These are phyloP conservation scores for Pammene fasciana DNA, from an alignment of 2,888 invertebrate genomes.

Conservation along the genomic window DNA sequence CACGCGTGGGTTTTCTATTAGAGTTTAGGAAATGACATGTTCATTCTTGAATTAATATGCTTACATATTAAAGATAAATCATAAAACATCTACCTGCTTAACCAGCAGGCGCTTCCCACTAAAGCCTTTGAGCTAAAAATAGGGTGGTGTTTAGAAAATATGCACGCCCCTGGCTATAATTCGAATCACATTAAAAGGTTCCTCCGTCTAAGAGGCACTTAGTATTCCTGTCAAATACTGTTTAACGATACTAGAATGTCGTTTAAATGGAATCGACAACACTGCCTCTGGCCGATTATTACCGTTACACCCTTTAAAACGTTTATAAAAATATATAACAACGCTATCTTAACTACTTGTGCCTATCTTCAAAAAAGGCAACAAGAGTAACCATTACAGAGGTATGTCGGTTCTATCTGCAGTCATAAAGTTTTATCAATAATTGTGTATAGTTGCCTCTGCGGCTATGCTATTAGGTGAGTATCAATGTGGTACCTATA, in stretches of 20 bases:
- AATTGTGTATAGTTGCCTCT: too few species aligned
- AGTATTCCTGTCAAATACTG: slow-evolving; percentile 56
- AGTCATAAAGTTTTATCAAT: too few species aligned
- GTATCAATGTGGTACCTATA: too few species aligned
- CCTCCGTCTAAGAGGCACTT: slow-evolving; percentile 58
- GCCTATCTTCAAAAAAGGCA: background rate
- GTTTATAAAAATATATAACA: background rate
- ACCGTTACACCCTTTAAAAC: background rate
- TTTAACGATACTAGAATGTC: slow-evolving; percentile 43
- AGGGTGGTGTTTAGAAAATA: slow-evolving; percentile 36
- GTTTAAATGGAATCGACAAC: slow-evolving; percentile 38
- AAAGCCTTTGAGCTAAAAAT: slow-evolving; percentile 30
- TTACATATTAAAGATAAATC: too few species aligned
- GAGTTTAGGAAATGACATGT: too few species aligned
- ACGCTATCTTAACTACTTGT: background rate
- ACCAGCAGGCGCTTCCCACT: background rate
- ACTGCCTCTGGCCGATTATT: slow-evolving; percentile 15
- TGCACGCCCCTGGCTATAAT: slow-evolving; percentile 47
- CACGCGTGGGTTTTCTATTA: too few species aligned
- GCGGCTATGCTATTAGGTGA: too few species aligned
- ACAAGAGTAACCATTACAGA: background rate
- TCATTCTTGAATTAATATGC: too few species aligned
- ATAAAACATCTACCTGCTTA: background rate
- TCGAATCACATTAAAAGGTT: slow-evolving; percentile 54
- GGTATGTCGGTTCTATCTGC: too few species aligned